A percentile compares a stretch with the other conserved stretches of the same genome.
Evolutionary conservation across 2,113 vertebrate genomes (phyloP).

Genomic region (Takifugu bimaculatus): DNA sequence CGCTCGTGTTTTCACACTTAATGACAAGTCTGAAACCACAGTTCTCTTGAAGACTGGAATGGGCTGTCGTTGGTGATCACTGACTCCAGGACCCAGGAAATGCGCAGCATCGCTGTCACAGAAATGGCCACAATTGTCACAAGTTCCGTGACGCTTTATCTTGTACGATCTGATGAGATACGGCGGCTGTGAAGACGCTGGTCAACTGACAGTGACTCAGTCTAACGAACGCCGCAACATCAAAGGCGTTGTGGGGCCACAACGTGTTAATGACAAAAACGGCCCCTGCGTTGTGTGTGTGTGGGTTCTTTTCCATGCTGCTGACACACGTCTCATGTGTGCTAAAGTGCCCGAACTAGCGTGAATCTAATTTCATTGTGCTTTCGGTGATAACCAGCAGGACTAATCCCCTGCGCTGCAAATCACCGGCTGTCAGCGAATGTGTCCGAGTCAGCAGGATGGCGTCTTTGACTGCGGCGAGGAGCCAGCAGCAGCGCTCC

Average conservation of each 20-base stretch:
- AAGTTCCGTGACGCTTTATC: background rate
- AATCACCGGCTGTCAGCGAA: conserved; percentile 26
- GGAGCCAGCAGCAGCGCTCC: conserved; percentile 49
- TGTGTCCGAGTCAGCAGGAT: conserved; percentile 62
- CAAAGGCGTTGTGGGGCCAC: background rate
- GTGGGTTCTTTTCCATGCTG: too few relatives aligned
- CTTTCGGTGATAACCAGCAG: conserved; percentile 4
- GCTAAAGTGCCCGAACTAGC: too few relatives aligned
- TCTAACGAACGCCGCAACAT: conserved; percentile 16
- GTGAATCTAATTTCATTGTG: conserved; percentile 20
- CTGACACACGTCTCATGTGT: too few relatives aligned
- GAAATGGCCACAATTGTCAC: background rate
- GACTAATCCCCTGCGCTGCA: conserved; percentile 33
- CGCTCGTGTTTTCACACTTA: conserved; percentile 66
- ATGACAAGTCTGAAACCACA: conserved; percentile 51
- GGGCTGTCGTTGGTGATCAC: conserved; percentile 35
- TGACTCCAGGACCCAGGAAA: background rate
- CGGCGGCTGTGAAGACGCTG: conserved; percentile 29
- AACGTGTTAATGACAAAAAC: background rate
- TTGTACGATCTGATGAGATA: conserved; percentile 1
- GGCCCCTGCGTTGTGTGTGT: too few relatives aligned
- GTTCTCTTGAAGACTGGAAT: conserved; percentile 56
- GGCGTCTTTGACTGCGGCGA: conserved; percentile 25
- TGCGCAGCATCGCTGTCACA: background rate
- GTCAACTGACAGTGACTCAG: conserved; percentile 37